Conservation (phyloP, 2,888 invertebrate genomes). For the Pandemis cinnamomeana region DNA sequence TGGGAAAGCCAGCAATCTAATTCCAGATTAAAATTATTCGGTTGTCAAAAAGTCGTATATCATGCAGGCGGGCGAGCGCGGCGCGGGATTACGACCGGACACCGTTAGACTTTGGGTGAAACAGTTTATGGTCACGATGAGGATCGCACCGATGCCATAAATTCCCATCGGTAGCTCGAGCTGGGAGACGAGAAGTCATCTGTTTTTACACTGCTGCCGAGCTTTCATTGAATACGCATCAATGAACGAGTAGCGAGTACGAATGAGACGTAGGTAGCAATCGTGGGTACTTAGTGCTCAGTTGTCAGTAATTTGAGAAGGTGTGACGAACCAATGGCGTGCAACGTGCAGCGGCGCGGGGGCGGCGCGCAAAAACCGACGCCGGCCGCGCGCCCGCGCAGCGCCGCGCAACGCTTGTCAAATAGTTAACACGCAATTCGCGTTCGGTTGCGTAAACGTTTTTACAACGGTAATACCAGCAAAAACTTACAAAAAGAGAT, state of each 20-base stretch:
- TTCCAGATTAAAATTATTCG: slow-evolving; percentile 37
- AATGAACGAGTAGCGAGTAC: slow-evolving; percentile 29
- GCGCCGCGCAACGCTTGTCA: slow-evolving; percentile 6
- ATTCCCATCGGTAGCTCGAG: slow-evolving; percentile 14
- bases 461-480: neutral
- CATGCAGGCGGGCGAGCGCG: slow-evolving; percentile 8
- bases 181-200: slow-evolving; percentile 4
- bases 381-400: slow-evolving; percentile 20
- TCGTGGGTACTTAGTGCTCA: slow-evolving; percentile 37
- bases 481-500: slow-evolving; percentile 53
- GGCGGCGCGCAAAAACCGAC: slow-evolving; percentile 37
- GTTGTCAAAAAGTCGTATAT: slow-evolving; percentile 38
- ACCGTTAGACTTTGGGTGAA: slow-evolving; percentile 32
- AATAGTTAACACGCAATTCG: slow-evolving; percentile 18
- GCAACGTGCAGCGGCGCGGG: slow-evolving; percentile 39
- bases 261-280: slow-evolving; percentile 39
- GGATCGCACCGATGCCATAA: slow-evolving; percentile 11
- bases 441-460: slow-evolving; percentile 23
- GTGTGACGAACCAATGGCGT: slow-evolving; percentile 48
- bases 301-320: slow-evolving; percentile 43
- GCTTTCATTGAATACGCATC: slow-evolving; percentile 35
- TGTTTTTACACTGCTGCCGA: slow-evolving; percentile 7
- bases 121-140: slow-evolving; percentile 21
- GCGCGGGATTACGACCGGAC: slow-evolving; percentile 27
- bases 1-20: slow-evolving; percentile 40